These are phyloP conservation scores for Cyclina sinensis DNA, from an alignment of 1,140 invertebrate genomes.

Conservation along the genomic window DNA sequence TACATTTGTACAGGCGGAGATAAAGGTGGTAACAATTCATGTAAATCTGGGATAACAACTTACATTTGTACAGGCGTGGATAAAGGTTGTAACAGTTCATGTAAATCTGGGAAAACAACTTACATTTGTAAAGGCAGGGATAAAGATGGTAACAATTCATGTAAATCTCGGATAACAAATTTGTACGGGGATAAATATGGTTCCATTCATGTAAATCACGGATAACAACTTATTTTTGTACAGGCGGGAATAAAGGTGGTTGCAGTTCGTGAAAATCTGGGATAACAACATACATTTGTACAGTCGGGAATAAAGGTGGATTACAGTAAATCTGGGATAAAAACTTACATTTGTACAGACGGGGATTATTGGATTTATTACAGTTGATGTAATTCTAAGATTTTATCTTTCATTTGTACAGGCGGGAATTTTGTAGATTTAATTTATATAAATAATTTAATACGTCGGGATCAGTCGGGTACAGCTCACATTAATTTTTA, in stretches of 20 bases:
- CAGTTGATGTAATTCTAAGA: background rate
- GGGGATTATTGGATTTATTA: background rate
- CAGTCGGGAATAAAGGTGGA: background rate
- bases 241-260: background rate
- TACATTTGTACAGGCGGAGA: conserved; percentile 20
- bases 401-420: conserved; percentile 43
- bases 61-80: conserved; percentile 33
- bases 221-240: conserved; percentile 39
- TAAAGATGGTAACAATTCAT: background rate
- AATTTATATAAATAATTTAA: no score
- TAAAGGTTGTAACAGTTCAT: background rate
- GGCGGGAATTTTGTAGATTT: background rate
- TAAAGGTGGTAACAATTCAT: background rate
- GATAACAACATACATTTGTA: conserved; percentile 19
- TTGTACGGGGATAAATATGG: background rate
- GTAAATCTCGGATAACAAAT: background rate
- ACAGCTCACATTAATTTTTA: no score
- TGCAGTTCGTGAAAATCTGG: background rate
- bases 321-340: background rate
- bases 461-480: no score
- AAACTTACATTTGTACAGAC: background rate
- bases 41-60: conserved; percentile 6
- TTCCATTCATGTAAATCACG: background rate
- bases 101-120: conserved; percentile 32
- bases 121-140: conserved; percentile 29